Percentiles rank a stretch among this genome's conserved stretches.
Evolutionary conservation across 1,140 invertebrate species (phyloP).

Genomic region (Acarapis woodi): DNA sequence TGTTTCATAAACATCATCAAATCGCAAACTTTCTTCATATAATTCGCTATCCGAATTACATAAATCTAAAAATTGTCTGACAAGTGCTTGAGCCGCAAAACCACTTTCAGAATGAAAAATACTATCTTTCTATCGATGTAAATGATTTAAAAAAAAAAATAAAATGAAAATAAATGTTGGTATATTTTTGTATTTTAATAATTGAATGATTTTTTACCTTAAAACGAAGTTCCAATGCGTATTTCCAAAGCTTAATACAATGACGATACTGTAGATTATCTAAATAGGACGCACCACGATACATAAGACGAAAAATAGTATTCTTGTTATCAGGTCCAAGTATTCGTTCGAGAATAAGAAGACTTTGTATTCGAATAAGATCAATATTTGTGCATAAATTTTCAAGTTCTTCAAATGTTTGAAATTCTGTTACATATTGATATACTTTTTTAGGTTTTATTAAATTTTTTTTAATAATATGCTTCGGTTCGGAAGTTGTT

Average conservation of each 20-base stretch:
- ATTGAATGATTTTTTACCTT: too few species aligned
- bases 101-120: constrained; percentile 38
- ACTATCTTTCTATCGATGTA: constrained; percentile 41
- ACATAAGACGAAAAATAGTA: constrained; percentile 42
- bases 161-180: background rate
- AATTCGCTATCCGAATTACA: constrained; percentile 27
- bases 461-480: constrained; percentile 13
- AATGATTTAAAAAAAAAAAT: background rate
- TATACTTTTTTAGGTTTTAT: constrained; percentile 28
- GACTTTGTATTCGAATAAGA: constrained; percentile 43
- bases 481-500: constrained; percentile 10
- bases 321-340: constrained; percentile 50
- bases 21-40: constrained; percentile 26
- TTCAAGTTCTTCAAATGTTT: constrained; percentile 33
- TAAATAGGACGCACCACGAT: constrained; percentile 51
- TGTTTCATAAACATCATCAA: constrained; percentile 30
- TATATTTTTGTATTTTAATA: too few species aligned
- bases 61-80: constrained; percentile 40
- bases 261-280: constrained; percentile 49
- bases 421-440: constrained; percentile 35
- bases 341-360: constrained; percentile 49
- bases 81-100: constrained; percentile 39
- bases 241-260: constrained; percentile 37
- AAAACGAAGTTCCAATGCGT: constrained; percentile 42
- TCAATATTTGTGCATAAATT: constrained; percentile 39